Evolutionary conservation across 2,113 vertebrate species (phyloP), one percentile per base, ranked within the genome.

Genomic region (Procavia capensis): DNA sequence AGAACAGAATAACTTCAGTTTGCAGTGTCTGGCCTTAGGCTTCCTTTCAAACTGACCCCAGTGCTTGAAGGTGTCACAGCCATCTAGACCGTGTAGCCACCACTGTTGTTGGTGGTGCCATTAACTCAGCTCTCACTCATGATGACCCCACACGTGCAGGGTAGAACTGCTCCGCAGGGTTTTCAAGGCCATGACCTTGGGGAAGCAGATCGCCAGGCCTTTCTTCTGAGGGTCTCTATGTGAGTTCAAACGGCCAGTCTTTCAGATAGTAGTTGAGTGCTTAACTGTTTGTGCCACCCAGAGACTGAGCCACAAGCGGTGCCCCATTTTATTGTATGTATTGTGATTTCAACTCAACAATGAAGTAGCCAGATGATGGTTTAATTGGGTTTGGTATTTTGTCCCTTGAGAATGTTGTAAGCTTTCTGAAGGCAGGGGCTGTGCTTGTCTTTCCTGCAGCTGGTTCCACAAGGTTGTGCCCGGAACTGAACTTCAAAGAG

Each of bases 31-130:
- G 90, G 50, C 14, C 22, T 25, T 63, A 41, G 36, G 27, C 47
- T 43, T 84, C 34, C 4, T 1, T n/a, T 61, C 36, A 8, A 1
- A 16, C 4, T 2, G 34, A 16, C 5, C 47, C 64, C 16, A 6
- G 25, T 6, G 64, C 27, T n/a, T 54, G 61, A 3, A 20, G 14
- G 25, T 4, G 34, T 87, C 47, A 10, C 85, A 17, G 20, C 54
- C 29, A 0, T 16, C 29, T 1, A 2, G 24, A 11, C 9, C 22
- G 19, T 4, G 57, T 63, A 84, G 16, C 25, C 10, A 0, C 4
- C 24, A 22, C 45, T 36, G n/a, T 20, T 39, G 64, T 34, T n/a
- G 64, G 24, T 59, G 3, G 47, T 68, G 31, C 31, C 31, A 6
- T 34, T 8, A 10, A 70, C n/a, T 36, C 68, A 9, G 22, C 39